Evolutionary conservation across 2,888 invertebrate genomes (phyloP).

Genomic region (Cremastinae sp.): DNA sequence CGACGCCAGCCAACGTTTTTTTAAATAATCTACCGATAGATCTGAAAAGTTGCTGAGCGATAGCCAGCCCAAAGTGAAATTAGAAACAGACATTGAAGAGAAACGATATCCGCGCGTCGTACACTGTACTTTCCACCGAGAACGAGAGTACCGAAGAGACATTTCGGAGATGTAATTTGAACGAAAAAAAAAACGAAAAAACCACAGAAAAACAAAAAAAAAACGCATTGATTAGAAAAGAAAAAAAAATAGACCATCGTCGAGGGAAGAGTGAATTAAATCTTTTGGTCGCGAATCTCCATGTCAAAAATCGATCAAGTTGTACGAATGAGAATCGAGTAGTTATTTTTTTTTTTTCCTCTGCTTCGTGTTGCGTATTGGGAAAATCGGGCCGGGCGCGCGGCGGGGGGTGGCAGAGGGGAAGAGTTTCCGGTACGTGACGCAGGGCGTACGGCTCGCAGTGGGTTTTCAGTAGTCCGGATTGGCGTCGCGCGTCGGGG

Average conservation of each 20-base stretch:
- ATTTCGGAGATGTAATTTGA: constrained; percentile 22
- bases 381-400: constrained; percentile 4
- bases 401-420: neutral
- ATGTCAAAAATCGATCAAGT: constrained; percentile 26
- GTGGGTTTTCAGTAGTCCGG: constrained; percentile 3
- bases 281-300: constrained; percentile 19
- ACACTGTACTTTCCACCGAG: constrained; percentile 17
- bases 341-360: constrained; percentile 6
- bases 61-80: constrained; percentile 45
- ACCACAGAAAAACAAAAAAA: constrained; percentile 19
- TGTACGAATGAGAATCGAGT: neutral
- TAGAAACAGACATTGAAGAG: constrained; percentile 18
- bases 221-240: neutral
- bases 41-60: constrained; percentile 22
- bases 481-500: constrained; percentile 19
- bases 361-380: constrained; percentile 6
- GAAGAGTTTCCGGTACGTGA: constrained; percentile 21
- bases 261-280: constrained; percentile 33
- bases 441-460: constrained; percentile 6
- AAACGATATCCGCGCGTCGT: constrained; percentile 23
- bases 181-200: constrained; percentile 17
- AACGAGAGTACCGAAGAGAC: neutral
- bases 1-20: constrained; percentile 26
- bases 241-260: too few species aligned
- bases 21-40: constrained; percentile 32